Evolutionary conservation across 2,888 invertebrate genomes (phyloP).

Genomic region (Pyrocoelia pectoralis): DNA sequence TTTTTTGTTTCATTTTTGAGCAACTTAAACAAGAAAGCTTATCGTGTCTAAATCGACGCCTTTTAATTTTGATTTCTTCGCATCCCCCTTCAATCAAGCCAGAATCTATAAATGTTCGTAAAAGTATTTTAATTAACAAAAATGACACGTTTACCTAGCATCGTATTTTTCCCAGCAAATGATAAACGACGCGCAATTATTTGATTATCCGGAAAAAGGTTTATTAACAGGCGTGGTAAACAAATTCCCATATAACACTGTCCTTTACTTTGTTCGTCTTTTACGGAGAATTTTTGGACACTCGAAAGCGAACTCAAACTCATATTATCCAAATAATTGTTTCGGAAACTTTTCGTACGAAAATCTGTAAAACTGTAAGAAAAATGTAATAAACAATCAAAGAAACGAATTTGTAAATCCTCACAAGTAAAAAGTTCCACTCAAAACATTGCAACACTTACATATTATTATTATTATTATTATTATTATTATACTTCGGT

Average conservation of each 20-base stretch:
- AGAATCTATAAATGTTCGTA: not conserved
- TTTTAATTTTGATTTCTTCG: conserved; percentile 18
- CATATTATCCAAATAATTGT: conserved; percentile 33
- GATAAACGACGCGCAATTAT: conserved; percentile 38
- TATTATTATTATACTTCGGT: too few species aligned
- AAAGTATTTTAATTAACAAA: not conserved
- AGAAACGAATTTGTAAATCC: not conserved
- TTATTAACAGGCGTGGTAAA: conserved; percentile 72
- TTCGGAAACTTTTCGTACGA: conserved; percentile 32
- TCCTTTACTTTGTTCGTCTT: conserved; percentile 62
- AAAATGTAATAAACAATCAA: not conserved
- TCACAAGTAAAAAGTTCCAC: too few species aligned
- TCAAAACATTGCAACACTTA: too few species aligned
- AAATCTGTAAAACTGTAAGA: conserved; percentile 38
- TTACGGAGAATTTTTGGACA: conserved; percentile 52
- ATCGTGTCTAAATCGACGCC: conserved; percentile 36
- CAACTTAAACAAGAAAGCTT: conserved; percentile 40
- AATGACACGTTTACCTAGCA: not conserved
- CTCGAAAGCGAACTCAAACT: conserved; percentile 52
- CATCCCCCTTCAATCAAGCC: conserved; percentile 6
- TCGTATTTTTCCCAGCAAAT: conserved; percentile 24
- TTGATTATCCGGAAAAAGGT: conserved; percentile 70
- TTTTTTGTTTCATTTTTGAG: conserved; percentile 31
- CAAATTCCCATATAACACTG: conserved; percentile 76
- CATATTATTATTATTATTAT: too few species aligned